Evolutionary conservation across 2,888 invertebrate species (phyloP), one percentile per base, ranked within the genome.

Genomic region (Bombylius discolor): DNA sequence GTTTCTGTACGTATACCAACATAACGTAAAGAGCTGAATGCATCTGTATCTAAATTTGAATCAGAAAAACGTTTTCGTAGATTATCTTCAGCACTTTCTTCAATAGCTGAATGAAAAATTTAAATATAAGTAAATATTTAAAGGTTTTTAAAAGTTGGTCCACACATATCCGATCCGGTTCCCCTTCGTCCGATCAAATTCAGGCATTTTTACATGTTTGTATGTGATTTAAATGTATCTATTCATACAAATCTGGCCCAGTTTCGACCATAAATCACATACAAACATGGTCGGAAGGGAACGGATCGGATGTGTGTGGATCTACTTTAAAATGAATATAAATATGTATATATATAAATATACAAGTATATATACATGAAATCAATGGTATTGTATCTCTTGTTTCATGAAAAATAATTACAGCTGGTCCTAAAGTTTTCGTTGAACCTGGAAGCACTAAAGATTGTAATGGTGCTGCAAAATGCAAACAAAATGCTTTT

Each of bases 361-460:
- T n/a, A n/a, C 23, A 23, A 23, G 23, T 23, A 23, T 23, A 23
- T 3, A 23, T 67, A 79, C 81, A 77, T 61, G 77, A 76, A 60
- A 77, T 75, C 55, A 87, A 71, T 9, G 83, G 81, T 63, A 80
- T 79, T 13, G 88, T 89, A 65, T 87, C 80, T 52, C 78, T 76
- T 1, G 89, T 88, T 72, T 89, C 89, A 68, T 90, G 89, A 72
- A 88, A 87, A 60, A 90, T 81, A 56, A 89, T 79, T 36, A 89
- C 80, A 60, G 84, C 81, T 46, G 89, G 89, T 31, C 88, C 88
- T 56, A 84, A 71, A 33, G 79, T 76, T 56, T 79, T 79, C 32
- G 69, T 66, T 50, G 69, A 67, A 52, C 68, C 68, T 49, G 66
- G 65, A 56, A 68, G 65, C 44, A 67, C 65, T 45, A 67, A 57